phyloP scores from a whole-genome alignment of 2,888 invertebrate genomes.

The Cephonodes hylas region DNA sequence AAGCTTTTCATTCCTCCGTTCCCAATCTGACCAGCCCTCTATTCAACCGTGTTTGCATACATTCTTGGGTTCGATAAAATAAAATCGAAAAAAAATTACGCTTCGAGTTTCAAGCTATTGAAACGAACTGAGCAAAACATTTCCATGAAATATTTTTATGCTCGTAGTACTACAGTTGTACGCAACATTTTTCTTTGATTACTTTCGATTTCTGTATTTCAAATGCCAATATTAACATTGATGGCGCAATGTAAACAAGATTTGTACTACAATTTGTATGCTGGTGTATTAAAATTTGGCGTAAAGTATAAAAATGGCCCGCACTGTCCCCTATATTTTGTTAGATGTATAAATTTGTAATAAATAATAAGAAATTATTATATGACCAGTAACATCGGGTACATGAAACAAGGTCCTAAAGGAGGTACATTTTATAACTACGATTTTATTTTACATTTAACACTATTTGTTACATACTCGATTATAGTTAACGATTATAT shows the following conservation, averaged over 20 bases:
- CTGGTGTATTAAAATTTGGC: neutral
- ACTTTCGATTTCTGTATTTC: neutral
- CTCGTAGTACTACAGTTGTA: neutral
- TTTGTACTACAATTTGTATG: neutral
- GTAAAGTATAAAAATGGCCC: conserved; percentile 41
- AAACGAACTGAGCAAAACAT: neutral
- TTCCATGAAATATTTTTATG: neutral
- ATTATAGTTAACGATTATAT: conserved; percentile 50
- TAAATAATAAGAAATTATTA: conserved; percentile 56
- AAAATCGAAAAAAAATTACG: no score
- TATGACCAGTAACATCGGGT: conserved; percentile 49
- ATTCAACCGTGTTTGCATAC: no score
- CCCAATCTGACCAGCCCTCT: no score
- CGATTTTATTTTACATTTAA: conserved; percentile 63
- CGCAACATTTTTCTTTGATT: neutral
- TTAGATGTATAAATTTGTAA: conserved; percentile 50
- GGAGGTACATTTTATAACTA: conserved; percentile 52
- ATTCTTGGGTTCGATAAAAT: no score
- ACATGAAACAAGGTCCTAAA: conserved; percentile 56
- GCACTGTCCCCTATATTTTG: conserved; percentile 25
- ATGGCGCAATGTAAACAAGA: neutral
- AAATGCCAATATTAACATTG: neutral
- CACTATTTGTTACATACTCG: conserved; percentile 66
- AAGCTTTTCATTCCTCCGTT: no score
- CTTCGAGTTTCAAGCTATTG: no score